Evolutionary conservation across 2,113 vertebrate species (phyloP), one percentile per base, ranked within the genome.

Genomic region (Ictalurus punctatus): DNA sequence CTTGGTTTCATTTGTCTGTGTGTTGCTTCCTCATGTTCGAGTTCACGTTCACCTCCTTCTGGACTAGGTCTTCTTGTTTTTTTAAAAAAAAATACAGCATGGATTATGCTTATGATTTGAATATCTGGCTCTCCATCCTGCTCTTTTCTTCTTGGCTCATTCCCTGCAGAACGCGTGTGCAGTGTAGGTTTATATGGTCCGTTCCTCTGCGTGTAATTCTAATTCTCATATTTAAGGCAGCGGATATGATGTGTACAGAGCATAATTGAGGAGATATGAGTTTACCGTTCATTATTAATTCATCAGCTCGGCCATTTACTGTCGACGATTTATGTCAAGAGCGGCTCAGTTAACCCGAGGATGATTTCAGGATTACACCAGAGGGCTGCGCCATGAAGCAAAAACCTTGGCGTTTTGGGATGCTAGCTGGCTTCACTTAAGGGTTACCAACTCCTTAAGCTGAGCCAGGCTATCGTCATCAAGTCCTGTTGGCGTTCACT

Each of bases 191-290:
- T 61, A 27, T 56, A n/a, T 37, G 27, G 67, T 40, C 34, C 86
- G 73, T 81, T 83, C 73, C 25, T 73, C 54, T 13, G 67, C 83
- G 83, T 30, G 65, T 71, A 65, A 78, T 56, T 73, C 65, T 85
- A 61, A 85, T 56, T 80, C 73, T 69, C 1, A 52, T 78, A 86
- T 83, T 90, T 86, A 91, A 90, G 84, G 86, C 80, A 88, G 86
- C 87, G 86, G 87, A 86, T 90, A 90, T 90, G 83, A 65, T 63
- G 16, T 80, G 78, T 91, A 67, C 67, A 81, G 78, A 88, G 59
- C 67, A 84, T 83, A 84, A 79, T 88, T 52, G 63, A 7, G 61
- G 56, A 56, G 54, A 56, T 56, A 14, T 56, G 54, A 56, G 54
- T 14, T 56, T 56, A 56, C 54, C 13, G 12, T 56, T 82, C 80